A percentile compares a stretch with the other conserved stretches of the same genome.
These are phyloP conservation scores for Sardina pilchardus DNA, from an alignment of 2,113 vertebrate genomes.

Conservation along the genomic window DNA sequence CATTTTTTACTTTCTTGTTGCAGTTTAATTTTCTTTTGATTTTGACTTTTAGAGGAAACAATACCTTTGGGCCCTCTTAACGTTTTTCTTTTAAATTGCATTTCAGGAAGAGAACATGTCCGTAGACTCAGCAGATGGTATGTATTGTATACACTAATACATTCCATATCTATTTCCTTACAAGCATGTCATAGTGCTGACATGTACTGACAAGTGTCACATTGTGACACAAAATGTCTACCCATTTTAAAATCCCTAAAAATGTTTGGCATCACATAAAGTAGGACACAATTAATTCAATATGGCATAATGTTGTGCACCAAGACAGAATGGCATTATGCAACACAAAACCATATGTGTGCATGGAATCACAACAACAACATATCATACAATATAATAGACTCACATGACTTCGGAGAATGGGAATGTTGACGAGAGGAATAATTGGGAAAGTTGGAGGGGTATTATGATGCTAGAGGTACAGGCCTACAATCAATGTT, in stretches of 20 bases:
- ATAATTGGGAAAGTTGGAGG: not conserved
- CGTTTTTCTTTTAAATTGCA: not conserved
- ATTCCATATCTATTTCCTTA: not conserved
- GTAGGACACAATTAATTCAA: too few species aligned
- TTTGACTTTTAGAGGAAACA: not conserved
- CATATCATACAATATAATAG: not conserved
- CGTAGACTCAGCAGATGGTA: not conserved
- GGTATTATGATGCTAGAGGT: not conserved
- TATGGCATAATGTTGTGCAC: too few species aligned
- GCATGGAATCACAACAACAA: not conserved
- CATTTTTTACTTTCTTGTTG: not conserved
- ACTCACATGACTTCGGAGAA: not conserved
- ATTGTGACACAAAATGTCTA: not conserved
- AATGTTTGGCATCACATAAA: not conserved
- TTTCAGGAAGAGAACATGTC: not conserved
- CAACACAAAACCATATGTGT: not conserved
- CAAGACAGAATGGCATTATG: not conserved
- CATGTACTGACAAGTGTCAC: not conserved
- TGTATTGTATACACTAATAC: conserved; percentile 8
- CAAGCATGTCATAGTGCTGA: not conserved
- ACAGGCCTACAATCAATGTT: not conserved
- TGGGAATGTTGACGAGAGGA: not conserved
- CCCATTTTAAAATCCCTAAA: not conserved
- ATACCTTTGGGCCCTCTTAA: not conserved
- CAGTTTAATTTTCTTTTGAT: not conserved